Conservation (phyloP, 1,140 invertebrate species). For the Anastrepha ludens region DNA sequence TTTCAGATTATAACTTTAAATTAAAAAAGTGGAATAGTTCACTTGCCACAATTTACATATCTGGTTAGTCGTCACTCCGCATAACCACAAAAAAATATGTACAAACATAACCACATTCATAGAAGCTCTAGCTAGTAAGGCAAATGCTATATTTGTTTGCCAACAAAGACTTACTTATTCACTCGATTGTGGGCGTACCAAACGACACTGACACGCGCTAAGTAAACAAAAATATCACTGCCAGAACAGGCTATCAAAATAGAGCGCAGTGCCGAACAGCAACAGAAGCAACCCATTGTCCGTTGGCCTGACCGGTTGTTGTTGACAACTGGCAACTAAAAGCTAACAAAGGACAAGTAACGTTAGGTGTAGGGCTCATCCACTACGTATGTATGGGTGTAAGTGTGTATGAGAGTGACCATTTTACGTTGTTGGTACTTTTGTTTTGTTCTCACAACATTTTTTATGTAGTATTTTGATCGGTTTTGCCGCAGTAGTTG, state of each 20-base stretch:
- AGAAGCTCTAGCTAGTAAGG: background rate
- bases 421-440: background rate
- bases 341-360: slow-evolving; percentile 13
- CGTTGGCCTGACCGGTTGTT: background rate
- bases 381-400: background rate
- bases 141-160: slow-evolving; percentile 9
- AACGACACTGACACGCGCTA: background rate
- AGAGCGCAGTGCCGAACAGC: background rate
- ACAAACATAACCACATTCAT: no score
- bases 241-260: background rate
- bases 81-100: no score
- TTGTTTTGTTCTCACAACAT: background rate
- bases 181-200: background rate
- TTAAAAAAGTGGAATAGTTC: no score
- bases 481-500: background rate
- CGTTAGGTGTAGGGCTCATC: background rate
- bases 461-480: background rate
- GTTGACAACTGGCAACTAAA: slow-evolving; percentile 19
- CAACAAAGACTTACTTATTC: background rate
- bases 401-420: background rate
- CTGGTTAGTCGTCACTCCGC: no score
- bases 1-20: no score
- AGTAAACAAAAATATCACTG: background rate
- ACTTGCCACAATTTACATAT: no score
- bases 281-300: background rate